These are phyloP conservation scores for Apodemus agrarius DNA, from an alignment of 2,797 vertebrate species.

Conservation along the genomic window DNA sequence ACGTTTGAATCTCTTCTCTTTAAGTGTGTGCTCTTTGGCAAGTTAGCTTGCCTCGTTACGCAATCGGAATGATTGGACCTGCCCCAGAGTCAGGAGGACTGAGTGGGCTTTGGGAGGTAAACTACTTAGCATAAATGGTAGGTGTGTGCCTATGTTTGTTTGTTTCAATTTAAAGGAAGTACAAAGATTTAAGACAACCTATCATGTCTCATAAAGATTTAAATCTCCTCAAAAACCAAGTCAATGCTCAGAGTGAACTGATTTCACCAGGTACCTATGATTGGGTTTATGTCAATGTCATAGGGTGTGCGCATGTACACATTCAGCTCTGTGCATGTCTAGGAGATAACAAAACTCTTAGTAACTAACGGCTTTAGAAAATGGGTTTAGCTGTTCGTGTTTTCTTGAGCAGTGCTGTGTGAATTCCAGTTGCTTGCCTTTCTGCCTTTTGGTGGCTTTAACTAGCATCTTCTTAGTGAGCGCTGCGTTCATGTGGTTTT, in stretches of 20 bases:
- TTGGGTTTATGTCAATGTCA: background rate
- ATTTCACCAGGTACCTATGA: background rate
- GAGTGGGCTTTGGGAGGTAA: background rate
- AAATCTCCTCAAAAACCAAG: background rate
- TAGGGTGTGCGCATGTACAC: background rate
- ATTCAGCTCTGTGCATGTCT: background rate
- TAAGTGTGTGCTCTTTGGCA: background rate
- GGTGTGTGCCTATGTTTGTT: background rate
- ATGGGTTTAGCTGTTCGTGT: background rate
- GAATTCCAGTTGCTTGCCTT: background rate
- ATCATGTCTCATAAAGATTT: background rate
- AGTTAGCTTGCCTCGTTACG: background rate
- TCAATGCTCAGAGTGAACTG: background rate
- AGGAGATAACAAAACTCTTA: background rate
- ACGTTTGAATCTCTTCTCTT: background rate
- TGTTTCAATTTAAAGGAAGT: background rate
- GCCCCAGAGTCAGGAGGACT: background rate
- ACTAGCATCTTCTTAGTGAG: background rate
- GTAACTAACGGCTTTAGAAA: background rate
- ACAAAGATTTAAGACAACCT: background rate
- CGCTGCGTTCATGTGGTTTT: background rate
- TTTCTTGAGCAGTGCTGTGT: background rate
- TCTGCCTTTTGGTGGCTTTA: conserved; percentile 42
- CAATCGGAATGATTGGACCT: background rate
- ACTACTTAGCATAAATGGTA: background rate